Percentiles rank a stretch among this genome's conserved stretches.
Evolutionary conservation across 1,140 invertebrate species (phyloP).

Genomic region (Portunus trituberculatus): DNA sequence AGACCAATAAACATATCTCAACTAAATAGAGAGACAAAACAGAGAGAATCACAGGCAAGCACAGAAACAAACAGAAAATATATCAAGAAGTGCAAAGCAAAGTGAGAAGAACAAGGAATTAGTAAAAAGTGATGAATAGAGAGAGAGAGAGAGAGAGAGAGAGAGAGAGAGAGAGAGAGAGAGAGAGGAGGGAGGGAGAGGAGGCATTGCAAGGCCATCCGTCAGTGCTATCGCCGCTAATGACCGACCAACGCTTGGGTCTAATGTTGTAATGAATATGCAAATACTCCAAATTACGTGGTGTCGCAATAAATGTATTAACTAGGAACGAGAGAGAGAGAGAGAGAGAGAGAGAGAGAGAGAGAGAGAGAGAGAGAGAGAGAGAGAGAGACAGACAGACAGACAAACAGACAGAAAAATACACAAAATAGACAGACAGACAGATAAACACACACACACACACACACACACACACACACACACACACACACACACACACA

Average conservation of each 20-base stretch:
- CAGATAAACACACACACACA: background rate
- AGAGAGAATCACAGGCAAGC: background rate
- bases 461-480: background rate
- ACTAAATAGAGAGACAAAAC: background rate
- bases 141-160: constrained; percentile 5
- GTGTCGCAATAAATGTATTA: background rate
- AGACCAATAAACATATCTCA: no score
- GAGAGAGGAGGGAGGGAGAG: background rate
- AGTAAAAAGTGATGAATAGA: background rate
- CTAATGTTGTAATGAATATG: background rate
- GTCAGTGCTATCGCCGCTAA: background rate
- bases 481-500: background rate
- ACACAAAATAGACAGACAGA: background rate
- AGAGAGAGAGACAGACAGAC: background rate
- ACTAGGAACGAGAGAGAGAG: no score
- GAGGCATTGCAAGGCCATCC: background rate
- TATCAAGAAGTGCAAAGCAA: no score
- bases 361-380: no score
- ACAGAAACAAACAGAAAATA: background rate
- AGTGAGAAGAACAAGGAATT: no score
- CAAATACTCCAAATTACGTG: background rate
- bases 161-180: background rate
- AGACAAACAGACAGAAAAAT: background rate
- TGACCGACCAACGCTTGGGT: background rate
- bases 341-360: no score